Evolutionary conservation across 2,113 vertebrate species (phyloP), one percentile per base, ranked within the genome.

Genomic region (Melierax canorus): DNA sequence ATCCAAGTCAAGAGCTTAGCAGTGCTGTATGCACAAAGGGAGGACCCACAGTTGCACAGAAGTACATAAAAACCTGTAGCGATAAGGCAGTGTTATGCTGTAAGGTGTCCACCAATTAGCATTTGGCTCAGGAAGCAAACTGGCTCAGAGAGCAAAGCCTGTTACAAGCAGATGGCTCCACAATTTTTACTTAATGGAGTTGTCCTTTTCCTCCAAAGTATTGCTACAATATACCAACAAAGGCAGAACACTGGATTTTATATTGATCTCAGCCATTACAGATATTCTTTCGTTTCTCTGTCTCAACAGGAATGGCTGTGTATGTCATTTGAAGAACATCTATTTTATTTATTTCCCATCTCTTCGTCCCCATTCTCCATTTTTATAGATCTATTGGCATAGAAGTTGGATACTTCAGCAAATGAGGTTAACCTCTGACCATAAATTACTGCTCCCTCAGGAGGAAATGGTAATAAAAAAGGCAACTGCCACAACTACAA

Each of bases 371-470:
- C 3, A 0, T 80, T 88, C 71, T 95, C 85, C 66, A 38, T 77
- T 95, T 96, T 92, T 88, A 90, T 90, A 43, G 78, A 79, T 86
- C 82, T 59, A 22, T 15, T 96, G 97, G 96, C 75, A n/a, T 2
- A 83, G 79, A 43, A 90, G 90, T 24, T 73, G 78, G 93, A 93
- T 90, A 32, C 48, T 95, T 86, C 59, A 88, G 94, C 90, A 95
- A 90, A 96, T 73, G 87, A 96, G 92, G 95, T 96, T 97, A 97
- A 97, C 96, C 97, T 92, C 95, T 94, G 94, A 87, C 93, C 95
- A 95, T 69, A 62, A 93, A 94, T 95, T 76, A 90, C 75, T 55
- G 88, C 85, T 97, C 95, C 96, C 96, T 62, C 78, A 55, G 92
- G 96, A 96, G 86, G 93, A 94, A 97, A 90, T 71, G 67, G 95